Evolutionary conservation across 2,797 vertebrate genomes (phyloP).

Genomic region (Lithobates sylvaticus): DNA sequence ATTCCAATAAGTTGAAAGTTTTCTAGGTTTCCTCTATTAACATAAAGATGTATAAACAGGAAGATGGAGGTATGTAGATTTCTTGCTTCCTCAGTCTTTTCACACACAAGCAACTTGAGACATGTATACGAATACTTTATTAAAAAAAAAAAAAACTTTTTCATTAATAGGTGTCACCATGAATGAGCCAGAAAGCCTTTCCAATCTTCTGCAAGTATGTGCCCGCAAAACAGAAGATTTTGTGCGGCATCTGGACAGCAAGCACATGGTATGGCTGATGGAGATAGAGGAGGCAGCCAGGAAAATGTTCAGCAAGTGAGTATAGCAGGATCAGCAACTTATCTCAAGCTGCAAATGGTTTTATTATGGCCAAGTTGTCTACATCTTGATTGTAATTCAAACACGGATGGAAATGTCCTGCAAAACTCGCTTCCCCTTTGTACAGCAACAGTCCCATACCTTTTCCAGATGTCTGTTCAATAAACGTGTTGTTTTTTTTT

Average conservation of each 20-base stretch:
- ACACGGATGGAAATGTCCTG: no score
- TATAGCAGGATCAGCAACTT: background rate
- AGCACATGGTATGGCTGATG: constrained; percentile 88
- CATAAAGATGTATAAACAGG: no score
- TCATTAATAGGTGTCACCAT: constrained; percentile 71
- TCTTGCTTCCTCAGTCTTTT: no score
- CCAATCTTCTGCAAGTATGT: constrained; percentile 78
- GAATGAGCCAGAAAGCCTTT: constrained; percentile 75
- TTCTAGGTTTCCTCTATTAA: no score
- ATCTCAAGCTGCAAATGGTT: background rate
- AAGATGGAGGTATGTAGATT: no score
- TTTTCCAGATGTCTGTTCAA: background rate
- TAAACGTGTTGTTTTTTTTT: background rate
- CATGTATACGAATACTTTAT: no score
- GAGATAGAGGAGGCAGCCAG: constrained; percentile 90
- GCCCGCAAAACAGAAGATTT: constrained; percentile 79
- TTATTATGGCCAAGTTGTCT: no score
- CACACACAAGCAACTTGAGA: no score
- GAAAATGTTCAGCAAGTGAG: constrained; percentile 88
- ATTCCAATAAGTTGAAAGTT: no score
- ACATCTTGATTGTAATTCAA: no score
- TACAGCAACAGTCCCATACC: no score
- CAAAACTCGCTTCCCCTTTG: background rate
- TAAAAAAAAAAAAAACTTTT: background rate
- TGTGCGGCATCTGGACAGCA: constrained; percentile 76